Evolutionary conservation across 2,888 invertebrate species (phyloP).

Genomic region (Lysandra bellargus): DNA sequence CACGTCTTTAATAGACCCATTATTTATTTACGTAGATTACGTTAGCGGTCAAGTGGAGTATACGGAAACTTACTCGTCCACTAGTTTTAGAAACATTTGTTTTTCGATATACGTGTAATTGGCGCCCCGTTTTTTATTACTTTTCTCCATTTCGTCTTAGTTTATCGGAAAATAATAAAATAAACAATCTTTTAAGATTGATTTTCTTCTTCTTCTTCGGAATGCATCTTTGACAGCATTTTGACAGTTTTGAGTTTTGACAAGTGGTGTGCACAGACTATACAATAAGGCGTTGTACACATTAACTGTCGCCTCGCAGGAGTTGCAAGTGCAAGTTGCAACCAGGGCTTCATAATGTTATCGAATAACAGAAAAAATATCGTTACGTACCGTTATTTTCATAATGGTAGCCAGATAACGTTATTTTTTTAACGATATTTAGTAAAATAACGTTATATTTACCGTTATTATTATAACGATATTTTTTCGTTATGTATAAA

Average conservation of each 20-base stretch:
- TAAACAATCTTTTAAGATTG: neutral
- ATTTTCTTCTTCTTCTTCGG: neutral
- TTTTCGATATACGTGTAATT: constrained; percentile 6
- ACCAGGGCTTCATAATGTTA: too few species aligned
- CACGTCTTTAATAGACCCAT: neutral
- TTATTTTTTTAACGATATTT: too few species aligned
- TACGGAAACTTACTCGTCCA: neutral
- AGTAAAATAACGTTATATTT: too few species aligned
- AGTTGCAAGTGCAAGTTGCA: too few species aligned
- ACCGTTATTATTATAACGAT: too few species aligned
- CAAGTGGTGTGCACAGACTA: neutral
- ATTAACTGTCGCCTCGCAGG: neutral
- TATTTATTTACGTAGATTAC: neutral
- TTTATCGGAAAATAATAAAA: neutral
- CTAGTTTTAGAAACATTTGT: constrained; percentile 13
- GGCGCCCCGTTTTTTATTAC: neutral
- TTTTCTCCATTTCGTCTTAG: neutral
- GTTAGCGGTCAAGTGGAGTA: neutral
- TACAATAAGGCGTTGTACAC: neutral
- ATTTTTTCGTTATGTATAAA: too few species aligned
- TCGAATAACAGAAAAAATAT: too few species aligned
- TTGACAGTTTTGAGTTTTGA: constrained; percentile 19
- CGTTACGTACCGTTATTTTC: too few species aligned
- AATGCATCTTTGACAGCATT: neutral
- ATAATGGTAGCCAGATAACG: too few species aligned